Conservation (phyloP, 1,140 invertebrate genomes). For the Penaeus indicus region DNA sequence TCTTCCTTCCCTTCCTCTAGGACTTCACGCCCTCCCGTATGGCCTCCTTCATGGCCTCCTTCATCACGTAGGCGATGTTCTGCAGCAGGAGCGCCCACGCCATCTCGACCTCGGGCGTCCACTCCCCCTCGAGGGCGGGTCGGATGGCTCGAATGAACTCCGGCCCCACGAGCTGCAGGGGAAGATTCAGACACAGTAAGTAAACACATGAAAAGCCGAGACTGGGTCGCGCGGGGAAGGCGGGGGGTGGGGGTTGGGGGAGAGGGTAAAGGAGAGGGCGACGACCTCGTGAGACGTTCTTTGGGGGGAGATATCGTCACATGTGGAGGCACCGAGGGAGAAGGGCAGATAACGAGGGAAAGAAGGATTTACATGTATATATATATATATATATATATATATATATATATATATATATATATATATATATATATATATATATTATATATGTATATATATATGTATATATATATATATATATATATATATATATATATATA, state of each 20-base stretch:
- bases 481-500: neutral
- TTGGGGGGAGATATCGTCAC: neutral
- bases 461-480: too few relatives aligned
- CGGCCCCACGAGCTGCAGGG: conserved; percentile 35
- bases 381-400: too few relatives aligned
- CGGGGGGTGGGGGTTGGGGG: too few relatives aligned
- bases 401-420: conserved; percentile 6
- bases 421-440: conserved; percentile 23
- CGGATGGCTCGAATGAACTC: conserved; percentile 49
- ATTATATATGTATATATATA: neutral
- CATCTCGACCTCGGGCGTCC: conserved; percentile 42
- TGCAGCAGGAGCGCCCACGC: conserved; percentile 46
- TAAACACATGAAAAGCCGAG: too few relatives aligned
- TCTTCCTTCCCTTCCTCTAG: too few relatives aligned
- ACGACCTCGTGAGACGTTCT: too few relatives aligned
- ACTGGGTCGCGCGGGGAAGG: too few relatives aligned
- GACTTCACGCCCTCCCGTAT: conserved; percentile 2
- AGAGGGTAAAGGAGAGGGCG: too few relatives aligned
- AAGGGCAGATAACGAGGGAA: conserved; percentile 11
- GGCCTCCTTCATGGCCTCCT: conserved; percentile 27
- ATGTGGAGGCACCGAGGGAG: neutral
- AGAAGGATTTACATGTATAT: neutral
- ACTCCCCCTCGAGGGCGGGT: conserved; percentile 38
- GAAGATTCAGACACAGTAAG: too few relatives aligned
- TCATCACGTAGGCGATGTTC: conserved; percentile 51